Percentiles rank a stretch among this genome's conserved stretches.
Conservation (phyloP, 2,888 invertebrate species). For the Ecdyonurus torrentis region DNA sequence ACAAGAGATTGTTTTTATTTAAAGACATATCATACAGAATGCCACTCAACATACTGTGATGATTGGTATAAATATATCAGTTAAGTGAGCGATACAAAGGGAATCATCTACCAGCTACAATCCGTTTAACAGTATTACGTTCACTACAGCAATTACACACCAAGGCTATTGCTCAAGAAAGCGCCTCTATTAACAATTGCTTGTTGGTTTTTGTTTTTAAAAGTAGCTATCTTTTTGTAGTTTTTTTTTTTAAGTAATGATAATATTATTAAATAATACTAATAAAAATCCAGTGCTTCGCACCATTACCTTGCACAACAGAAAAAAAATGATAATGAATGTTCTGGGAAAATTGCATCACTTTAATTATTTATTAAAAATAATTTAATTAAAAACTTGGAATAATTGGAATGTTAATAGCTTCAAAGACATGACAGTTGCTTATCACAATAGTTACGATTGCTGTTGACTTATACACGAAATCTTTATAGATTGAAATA, state of each 20-base stretch:
- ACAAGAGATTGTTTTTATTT: too few species aligned
- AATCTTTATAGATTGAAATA: too few species aligned
- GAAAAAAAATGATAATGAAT: conserved; percentile 3
- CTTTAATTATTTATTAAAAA: background rate
- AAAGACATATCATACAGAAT: too few species aligned
- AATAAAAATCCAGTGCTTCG: background rate
- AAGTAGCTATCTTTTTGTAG: conserved; percentile 1
- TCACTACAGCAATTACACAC: conserved; percentile 10
- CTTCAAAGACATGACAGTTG: too few species aligned
- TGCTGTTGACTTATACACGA: too few species aligned
- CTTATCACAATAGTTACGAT: too few species aligned
- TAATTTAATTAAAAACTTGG: too few species aligned
- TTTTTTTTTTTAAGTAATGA: conserved; percentile 6
- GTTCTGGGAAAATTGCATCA: background rate
- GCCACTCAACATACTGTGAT: too few species aligned
- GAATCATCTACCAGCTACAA: conserved; percentile 9
- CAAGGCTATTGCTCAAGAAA: conserved; percentile 13
- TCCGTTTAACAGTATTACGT: background rate
- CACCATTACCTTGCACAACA: background rate
- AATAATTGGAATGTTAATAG: too few species aligned
- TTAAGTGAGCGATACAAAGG: conserved; percentile 8
- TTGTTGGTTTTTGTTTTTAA: background rate
- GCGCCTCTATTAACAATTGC: background rate
- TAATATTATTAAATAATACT: too few species aligned
- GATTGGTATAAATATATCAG: too few species aligned